Percentiles rank a stretch among this genome's conserved stretches.
Conservation (phyloP, 2,888 invertebrate genomes). For the Odiellus spinosus region DNA sequence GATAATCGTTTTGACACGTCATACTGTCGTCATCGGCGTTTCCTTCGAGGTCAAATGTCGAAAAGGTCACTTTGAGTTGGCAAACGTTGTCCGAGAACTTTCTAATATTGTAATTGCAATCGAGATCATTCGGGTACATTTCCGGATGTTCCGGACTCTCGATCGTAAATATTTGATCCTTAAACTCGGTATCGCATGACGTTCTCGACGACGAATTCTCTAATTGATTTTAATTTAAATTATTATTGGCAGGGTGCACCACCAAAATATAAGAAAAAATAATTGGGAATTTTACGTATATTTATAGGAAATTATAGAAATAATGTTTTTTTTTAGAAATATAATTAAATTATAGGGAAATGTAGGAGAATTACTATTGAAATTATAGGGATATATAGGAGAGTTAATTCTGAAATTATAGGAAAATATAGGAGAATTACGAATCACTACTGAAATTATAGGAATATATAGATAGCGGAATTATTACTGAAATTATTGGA, state of each 20-base stretch:
- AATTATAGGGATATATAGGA: too few species aligned
- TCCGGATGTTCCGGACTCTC: slow-evolving; percentile 20
- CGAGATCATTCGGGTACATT: slow-evolving; percentile 16
- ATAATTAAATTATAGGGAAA: too few species aligned
- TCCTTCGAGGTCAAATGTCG: slow-evolving; percentile 20
- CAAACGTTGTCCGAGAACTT: slow-evolving; percentile 18
- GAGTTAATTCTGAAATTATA: too few species aligned
- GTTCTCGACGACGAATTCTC: background rate
- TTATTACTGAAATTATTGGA: too few species aligned
- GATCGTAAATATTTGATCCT: slow-evolving; percentile 18
- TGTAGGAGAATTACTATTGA: too few species aligned
- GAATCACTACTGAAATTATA: too few species aligned
- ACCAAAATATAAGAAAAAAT: too few species aligned
- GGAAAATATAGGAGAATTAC: too few species aligned
- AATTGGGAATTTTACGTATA: background rate
- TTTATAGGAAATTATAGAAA: background rate
- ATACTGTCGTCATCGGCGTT: slow-evolving; percentile 2
- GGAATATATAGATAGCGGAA: too few species aligned
- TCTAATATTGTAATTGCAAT: slow-evolving; percentile 21
- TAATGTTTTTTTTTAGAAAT: too few species aligned
- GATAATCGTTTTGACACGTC: slow-evolving; percentile 19
- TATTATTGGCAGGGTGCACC: too few species aligned
- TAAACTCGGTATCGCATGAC: slow-evolving; percentile 17
- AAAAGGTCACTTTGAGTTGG: slow-evolving; percentile 21
- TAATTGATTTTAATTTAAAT: too few species aligned